Evolutionary conservation across 2,113 vertebrate genomes (phyloP), one percentile per base, ranked within the genome.

Genomic region (Stigmatopora nigra): DNA sequence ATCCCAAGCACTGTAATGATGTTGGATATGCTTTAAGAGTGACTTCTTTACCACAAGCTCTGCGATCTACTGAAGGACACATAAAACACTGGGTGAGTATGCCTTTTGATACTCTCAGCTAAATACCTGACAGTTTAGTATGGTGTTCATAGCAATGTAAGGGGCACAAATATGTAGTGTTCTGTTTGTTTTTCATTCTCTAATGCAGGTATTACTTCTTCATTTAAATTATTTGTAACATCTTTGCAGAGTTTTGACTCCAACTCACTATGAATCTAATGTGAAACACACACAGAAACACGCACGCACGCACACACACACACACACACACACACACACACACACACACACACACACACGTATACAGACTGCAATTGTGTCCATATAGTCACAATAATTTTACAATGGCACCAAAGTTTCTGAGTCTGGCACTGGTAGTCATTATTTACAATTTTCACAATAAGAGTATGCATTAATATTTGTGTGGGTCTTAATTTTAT

Each of bases 41-140:
- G 72, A 82, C 72, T 63, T 55, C 31, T 55, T 19, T 52, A 56
- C 38, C 44, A 61, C 69, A 49, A 36, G 2, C 52, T 47, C 63
- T 67, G 68, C 76, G 13, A 53, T 64, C 60, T 68, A 49, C 65
- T 69, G 2, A 20, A 66, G 64, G 72, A 77, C 62, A 51, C 17
- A 46, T 64, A 52, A 38, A 64, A 61, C 59, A 59, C 16, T 12
- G 2, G 72, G 82, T 87, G 70, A 87, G 85, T 82, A 52, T 3
- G 75, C 15, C 25, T 73, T 68, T 15, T 61, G 2, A 17, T 25
- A 1, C 38, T 14, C 10, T 5, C 58, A 10, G 55, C 31, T 44
- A 11, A 17, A 56, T 53, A 51, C 9, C 35, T 4, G 16, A 4
- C 16, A 52, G 36, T 69, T 19, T 1, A 51, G 3, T 9, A n/a